Conservation (phyloP, 2,888 invertebrate species). For the Agonopterix subpropinquella region DNA sequence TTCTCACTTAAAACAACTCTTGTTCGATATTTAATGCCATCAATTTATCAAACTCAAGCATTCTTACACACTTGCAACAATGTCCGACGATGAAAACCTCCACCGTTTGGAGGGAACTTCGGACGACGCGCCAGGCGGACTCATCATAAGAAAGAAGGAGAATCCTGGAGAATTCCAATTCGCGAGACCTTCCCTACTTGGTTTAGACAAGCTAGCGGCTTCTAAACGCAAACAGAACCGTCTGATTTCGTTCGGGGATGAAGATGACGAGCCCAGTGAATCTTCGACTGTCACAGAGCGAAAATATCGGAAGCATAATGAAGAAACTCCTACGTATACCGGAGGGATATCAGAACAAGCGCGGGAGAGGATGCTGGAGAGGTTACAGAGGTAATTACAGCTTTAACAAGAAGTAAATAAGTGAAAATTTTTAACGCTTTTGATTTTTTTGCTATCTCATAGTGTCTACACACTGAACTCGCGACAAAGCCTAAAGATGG, state of each 20-base stretch:
- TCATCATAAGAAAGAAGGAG: constrained; percentile 80
- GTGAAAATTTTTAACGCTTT: too few species aligned
- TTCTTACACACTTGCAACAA: constrained; percentile 13
- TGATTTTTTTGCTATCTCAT: too few species aligned
- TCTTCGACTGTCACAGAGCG: constrained; percentile 52
- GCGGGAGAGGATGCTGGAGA: constrained; percentile 81
- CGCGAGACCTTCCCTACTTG: constrained; percentile 85
- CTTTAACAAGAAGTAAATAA: too few species aligned
- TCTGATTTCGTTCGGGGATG: constrained; percentile 79
- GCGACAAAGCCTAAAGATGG: too few species aligned
- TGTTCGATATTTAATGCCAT: background rate
- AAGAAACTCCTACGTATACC: constrained; percentile 96
- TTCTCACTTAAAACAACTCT: background rate
- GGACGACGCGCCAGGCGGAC: constrained; percentile 80
- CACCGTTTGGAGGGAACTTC: constrained; percentile 84
- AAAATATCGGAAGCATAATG: constrained; percentile 85
- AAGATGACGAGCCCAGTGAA: constrained; percentile 28
- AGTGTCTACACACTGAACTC: too few species aligned
- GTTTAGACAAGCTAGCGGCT: constrained; percentile 91
- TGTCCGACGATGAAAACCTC: constrained; percentile 75
- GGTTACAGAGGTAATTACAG: constrained; percentile 65
- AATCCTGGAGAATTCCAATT: constrained; percentile 81
- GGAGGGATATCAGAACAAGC: constrained; percentile 92
- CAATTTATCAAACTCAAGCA: background rate
- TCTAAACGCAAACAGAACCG: constrained; percentile 81